Conservation (phyloP, 2,113 vertebrate species). For the Eulacestoma nigropectus region DNA sequence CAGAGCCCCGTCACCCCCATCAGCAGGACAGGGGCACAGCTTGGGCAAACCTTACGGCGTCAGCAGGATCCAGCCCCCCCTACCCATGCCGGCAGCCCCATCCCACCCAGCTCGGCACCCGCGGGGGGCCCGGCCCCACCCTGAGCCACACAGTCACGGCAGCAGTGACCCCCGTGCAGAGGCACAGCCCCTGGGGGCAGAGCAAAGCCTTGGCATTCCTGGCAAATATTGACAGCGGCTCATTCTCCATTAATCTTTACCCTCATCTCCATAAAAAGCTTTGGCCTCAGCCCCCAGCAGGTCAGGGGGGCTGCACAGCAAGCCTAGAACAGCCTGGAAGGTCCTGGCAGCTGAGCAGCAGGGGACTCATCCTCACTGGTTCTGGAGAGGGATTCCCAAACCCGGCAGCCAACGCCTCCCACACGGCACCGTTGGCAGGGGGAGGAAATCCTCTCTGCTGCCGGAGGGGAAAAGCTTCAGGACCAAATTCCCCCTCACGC, state of each 20-base stretch:
- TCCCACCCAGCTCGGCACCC: not conserved
- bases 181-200: not conserved
- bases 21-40: not conserved
- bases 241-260: not conserved
- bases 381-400: not conserved
- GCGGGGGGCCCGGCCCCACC: not conserved
- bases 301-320: not conserved
- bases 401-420: not conserved
- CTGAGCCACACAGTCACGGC: not conserved
- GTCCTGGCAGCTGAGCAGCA: not conserved
- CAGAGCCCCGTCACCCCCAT: not conserved
- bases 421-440: fast-evolving
- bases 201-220: not conserved
- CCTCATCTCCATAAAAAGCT: not conserved
- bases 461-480: not conserved
- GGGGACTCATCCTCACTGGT: fast-evolving
- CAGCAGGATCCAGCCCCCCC: not conserved
- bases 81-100: not conserved
- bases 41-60: fast-evolving
- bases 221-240: not conserved
- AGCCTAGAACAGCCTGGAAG: not conserved
- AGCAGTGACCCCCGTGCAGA: not conserved
- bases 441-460: not conserved
- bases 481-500: not conserved
- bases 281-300: not conserved